A percentile compares a stretch with the other conserved stretches of the same genome.
Conservation (phyloP, 2,888 invertebrate genomes). For the Ecliptopera silaceata region DNA sequence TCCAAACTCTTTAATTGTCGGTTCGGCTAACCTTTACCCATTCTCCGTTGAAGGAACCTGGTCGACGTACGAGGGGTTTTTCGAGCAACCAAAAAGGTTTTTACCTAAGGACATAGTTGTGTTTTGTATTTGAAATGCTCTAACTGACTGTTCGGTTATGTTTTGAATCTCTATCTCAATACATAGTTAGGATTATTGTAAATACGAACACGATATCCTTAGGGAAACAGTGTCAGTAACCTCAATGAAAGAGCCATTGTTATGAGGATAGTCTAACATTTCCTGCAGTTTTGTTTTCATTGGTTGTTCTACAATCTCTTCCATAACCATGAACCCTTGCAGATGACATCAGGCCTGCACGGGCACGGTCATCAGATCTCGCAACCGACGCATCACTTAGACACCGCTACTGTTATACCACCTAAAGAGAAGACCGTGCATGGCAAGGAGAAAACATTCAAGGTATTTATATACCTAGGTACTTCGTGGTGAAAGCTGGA, state of each 20-base stretch:
- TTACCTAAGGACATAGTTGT: no score
- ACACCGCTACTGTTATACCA: slow-evolving; percentile 58
- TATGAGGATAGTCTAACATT: background rate
- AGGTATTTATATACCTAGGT: slow-evolving; percentile 50
- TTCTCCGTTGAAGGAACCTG: no score
- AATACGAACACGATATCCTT: slow-evolving; percentile 11
- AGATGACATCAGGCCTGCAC: slow-evolving; percentile 77
- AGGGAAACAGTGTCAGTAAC: slow-evolving; percentile 15
- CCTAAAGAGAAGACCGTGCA: slow-evolving; percentile 79
- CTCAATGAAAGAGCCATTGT: slow-evolving; percentile 3
- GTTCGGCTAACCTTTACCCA: no score
- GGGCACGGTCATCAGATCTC: slow-evolving; percentile 73
- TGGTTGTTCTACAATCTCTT: background rate
- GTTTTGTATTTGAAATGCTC: background rate
- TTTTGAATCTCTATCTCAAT: no score
- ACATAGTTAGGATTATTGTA: no score
- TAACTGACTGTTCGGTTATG: background rate
- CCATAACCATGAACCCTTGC: slow-evolving; percentile 30
- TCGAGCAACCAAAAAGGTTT: background rate
- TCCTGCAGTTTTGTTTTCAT: background rate
- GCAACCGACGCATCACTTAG: slow-evolving; percentile 72
- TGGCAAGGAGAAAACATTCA: slow-evolving; percentile 80
- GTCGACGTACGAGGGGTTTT: no score
- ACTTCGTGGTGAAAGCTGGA: background rate
- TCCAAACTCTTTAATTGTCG: background rate